These are phyloP conservation scores for Heteromormyrus szaboi DNA, from an alignment of 2,797 vertebrate species.

Conservation along the genomic window DNA sequence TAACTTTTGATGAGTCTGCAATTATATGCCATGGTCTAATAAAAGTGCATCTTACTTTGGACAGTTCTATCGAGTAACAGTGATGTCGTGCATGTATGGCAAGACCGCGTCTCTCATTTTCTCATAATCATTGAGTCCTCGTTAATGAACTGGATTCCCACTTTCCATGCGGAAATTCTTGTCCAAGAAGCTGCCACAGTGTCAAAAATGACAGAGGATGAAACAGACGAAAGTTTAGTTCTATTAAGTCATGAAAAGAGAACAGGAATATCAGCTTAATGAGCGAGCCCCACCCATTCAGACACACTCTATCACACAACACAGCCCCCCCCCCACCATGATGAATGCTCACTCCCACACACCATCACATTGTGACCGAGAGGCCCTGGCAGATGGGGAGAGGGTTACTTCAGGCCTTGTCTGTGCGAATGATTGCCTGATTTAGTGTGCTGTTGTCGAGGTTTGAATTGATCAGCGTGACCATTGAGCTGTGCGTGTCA, in stretches of 20 bases:
- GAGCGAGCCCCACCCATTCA: slow-evolving; percentile 23
- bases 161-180: slow-evolving; percentile 42
- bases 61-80: background rate
- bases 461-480: slow-evolving; percentile 37
- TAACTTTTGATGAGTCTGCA: background rate
- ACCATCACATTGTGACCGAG: slow-evolving; percentile 41
- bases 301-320: slow-evolving; percentile 37
- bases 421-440: slow-evolving; percentile 11
- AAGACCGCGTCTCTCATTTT: background rate
- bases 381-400: slow-evolving; percentile 50
- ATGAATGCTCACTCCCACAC: slow-evolving; percentile 33
- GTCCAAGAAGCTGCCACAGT: background rate
- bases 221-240: slow-evolving; percentile 16
- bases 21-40: background rate
- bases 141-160: background rate
- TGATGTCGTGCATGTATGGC: background rate
- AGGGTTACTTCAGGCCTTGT: slow-evolving; percentile 11
- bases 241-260: slow-evolving; percentile 44
- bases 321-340: slow-evolving; percentile 30
- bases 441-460: slow-evolving; percentile 37
- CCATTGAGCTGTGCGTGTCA: slow-evolving; percentile 20
- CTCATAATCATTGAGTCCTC: background rate
- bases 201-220: background rate
- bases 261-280: slow-evolving; percentile 46
- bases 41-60: background rate